A percentile compares a stretch with the other conserved stretches of the same genome.
phyloP scores from a whole-genome alignment of 1,140 invertebrate genomes.

The Odontomachus brunneus region DNA sequence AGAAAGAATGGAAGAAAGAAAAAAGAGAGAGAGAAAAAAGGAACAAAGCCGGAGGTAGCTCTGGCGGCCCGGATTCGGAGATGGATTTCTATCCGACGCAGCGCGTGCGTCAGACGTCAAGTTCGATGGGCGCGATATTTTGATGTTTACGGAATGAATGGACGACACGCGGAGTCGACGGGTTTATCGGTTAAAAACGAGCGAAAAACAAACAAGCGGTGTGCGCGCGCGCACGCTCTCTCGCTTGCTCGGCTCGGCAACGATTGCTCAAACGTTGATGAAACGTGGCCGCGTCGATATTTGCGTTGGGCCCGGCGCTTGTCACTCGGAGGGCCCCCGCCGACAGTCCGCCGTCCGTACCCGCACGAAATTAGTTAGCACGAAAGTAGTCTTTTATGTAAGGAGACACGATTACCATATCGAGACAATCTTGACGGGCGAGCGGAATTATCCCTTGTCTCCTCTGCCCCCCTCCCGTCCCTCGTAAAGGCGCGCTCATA shows the following conservation, averaged over 20 bases:
- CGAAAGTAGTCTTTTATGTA: conserved; percentile 5
- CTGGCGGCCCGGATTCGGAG: neutral
- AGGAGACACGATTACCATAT: conserved; percentile 13
- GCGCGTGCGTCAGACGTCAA: conserved; percentile 41
- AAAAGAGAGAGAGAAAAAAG: neutral
- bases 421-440: neutral
- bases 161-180: conserved; percentile 27
- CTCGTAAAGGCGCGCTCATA: neutral
- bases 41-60: conserved; percentile 13
- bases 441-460: neutral
- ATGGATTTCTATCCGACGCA: conserved; percentile 16
- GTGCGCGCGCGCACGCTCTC: neutral
- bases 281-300: conserved; percentile 4
- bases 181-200: conserved; percentile 55
- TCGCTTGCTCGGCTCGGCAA: conserved; percentile 1
- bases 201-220: conserved; percentile 37
- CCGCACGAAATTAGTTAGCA: neutral
- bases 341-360: neutral
- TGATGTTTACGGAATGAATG: conserved; percentile 56
- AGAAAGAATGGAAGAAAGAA: neutral
- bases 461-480: too few species aligned
- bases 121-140: conserved; percentile 48
- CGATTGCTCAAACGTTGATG: conserved; percentile 27
- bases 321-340: neutral
- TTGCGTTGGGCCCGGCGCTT: neutral